Evolutionary conservation across 1,140 invertebrate genomes (phyloP).

Genomic region (Papilio dardanus): DNA sequence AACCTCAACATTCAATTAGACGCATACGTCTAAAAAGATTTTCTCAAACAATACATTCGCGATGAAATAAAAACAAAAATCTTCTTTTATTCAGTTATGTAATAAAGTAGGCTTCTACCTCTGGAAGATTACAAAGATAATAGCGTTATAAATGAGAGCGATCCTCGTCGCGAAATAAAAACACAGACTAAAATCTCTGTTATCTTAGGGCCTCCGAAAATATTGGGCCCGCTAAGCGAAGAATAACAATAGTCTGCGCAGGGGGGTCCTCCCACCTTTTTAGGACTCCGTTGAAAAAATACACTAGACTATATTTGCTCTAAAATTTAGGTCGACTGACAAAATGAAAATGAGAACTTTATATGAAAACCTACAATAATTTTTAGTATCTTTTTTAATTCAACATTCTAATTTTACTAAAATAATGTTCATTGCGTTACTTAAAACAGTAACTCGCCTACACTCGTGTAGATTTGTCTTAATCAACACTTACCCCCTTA

Average conservation of each 20-base stretch:
- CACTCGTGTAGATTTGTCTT: too few species aligned
- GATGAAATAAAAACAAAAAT: background rate
- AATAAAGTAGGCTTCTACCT: conserved; percentile 34
- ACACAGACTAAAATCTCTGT: conserved; percentile 61
- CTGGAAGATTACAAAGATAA: conserved; percentile 59
- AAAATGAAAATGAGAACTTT: conserved; percentile 1
- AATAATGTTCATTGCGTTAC: background rate
- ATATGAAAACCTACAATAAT: background rate
- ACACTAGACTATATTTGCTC: conserved; percentile 30
- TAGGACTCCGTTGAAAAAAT: conserved; percentile 32
- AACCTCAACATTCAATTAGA: background rate
- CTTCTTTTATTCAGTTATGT: conserved; percentile 13
- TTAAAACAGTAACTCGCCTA: too few species aligned
- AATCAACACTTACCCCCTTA: too few species aligned
- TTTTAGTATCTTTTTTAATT: background rate
- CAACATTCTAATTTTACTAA: background rate
- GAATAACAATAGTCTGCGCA: conserved; percentile 63
- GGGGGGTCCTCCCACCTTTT: conserved; percentile 36
- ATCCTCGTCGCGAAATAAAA: conserved; percentile 51
- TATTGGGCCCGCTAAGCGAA: conserved; percentile 67
- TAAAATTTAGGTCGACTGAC: conserved; percentile 24
- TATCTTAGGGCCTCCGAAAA: conserved; percentile 71
- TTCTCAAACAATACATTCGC: background rate
- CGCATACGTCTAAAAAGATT: background rate
- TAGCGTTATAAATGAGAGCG: conserved; percentile 58